Evolutionary conservation across 1,140 invertebrate genomes (phyloP).

Genomic region (Drosophila watanabei): DNA sequence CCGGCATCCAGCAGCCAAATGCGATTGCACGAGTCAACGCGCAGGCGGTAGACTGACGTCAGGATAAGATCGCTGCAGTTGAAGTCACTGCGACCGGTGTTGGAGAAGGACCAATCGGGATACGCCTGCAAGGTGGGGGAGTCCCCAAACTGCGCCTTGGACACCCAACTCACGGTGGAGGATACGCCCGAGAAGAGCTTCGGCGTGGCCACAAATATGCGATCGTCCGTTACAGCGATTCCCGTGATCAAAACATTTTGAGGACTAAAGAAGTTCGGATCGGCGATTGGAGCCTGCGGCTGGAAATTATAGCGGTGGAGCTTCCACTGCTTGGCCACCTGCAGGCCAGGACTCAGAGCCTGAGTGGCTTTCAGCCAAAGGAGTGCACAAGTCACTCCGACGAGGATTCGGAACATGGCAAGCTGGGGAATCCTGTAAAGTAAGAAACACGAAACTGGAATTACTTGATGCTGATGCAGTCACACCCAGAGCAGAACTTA

Average conservation of each 20-base stretch:
- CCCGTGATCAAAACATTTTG: conserved; percentile 92
- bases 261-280: conserved; percentile 88
- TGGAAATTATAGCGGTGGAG: conserved; percentile 90
- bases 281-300: conserved; percentile 85
- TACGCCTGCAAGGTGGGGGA: conserved; percentile 90
- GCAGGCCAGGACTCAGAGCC: conserved; percentile 82
- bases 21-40: conserved; percentile 91
- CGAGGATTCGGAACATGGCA: conserved; percentile 50
- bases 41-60: conserved; percentile 91
- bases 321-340: conserved; percentile 91
- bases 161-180: conserved; percentile 90
- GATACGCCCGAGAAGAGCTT: conserved; percentile 90
- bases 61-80: conserved; percentile 91
- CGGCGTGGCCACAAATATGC: conserved; percentile 91
- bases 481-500: conserved; percentile 5
- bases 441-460: conserved; percentile 1
- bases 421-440: conserved; percentile 15
- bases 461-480: conserved; percentile 25
- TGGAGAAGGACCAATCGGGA: conserved; percentile 93
- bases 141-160: conserved; percentile 88
- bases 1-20: conserved; percentile 91
- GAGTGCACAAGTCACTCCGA: conserved; percentile 32
- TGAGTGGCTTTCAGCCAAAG: conserved; percentile 30
- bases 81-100: conserved; percentile 88
- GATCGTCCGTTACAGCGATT: conserved; percentile 89